A percentile compares a stretch with the other conserved stretches of the same genome.
phyloP scores from a whole-genome alignment of 2,113 vertebrate species.

The Herpetotheres cachinnans region DNA sequence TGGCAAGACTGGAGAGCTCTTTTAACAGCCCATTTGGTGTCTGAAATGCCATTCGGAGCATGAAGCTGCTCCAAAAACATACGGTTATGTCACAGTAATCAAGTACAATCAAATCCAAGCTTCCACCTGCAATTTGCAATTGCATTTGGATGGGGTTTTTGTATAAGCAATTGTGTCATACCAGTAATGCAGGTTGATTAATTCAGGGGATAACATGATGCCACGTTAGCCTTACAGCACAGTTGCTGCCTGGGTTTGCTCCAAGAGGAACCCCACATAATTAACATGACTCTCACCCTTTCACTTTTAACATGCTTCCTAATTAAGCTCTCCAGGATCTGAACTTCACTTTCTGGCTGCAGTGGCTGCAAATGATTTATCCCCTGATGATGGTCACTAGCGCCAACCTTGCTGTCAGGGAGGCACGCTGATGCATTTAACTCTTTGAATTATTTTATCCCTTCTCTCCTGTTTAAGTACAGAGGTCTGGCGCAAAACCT shows the following conservation, averaged over 20 bases:
- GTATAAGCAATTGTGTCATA: not conserved
- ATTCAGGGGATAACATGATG: not conserved
- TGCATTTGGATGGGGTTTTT: not conserved
- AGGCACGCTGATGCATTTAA: not conserved
- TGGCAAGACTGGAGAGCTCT: not conserved
- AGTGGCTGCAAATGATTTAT: conserved; percentile 66
- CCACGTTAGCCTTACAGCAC: not conserved
- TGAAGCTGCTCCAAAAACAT: not conserved
- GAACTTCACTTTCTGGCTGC: conserved; percentile 61
- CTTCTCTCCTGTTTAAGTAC: not conserved
- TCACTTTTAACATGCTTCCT: conserved; percentile 70
- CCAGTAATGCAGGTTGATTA: not conserved
- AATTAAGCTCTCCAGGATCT: conserved; percentile 69
- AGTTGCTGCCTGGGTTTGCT: conserved; percentile 21
- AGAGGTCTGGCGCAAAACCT: not conserved
- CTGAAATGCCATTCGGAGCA: not conserved
- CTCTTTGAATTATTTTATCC: not conserved
- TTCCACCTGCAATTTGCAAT: not conserved
- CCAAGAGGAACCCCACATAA: conserved; percentile 59
- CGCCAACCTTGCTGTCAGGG: conserved; percentile 42
- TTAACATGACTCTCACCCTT: conserved; percentile 70
- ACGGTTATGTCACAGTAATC: not conserved
- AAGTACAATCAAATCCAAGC: not conserved
- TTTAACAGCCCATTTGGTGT: not conserved
- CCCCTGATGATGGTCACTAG: conserved; percentile 26